Evolutionary conservation across 1,140 invertebrate species (phyloP).

Genomic region (Globodera rostochiensis): DNA sequence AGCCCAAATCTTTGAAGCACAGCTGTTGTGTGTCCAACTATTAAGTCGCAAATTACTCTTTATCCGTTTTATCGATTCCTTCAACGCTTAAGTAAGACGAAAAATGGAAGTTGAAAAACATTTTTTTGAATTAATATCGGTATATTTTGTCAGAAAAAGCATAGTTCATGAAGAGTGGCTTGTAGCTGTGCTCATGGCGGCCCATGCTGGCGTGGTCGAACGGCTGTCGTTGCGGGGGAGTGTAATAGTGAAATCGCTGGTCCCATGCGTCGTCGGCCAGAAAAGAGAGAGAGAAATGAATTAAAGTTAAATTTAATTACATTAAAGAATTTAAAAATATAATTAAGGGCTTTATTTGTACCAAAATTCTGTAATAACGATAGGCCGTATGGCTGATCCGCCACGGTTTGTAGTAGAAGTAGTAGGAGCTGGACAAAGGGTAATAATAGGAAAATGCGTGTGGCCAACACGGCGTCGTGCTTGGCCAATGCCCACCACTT

Average conservation of each 20-base stretch:
- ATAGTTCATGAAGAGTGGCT: slow-evolving; percentile 2
- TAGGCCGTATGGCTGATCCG: slow-evolving; percentile 4
- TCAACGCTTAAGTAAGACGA: not conserved
- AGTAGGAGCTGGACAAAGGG: slow-evolving; percentile 28
- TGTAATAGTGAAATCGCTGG: slow-evolving; percentile 26
- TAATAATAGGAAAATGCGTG: slow-evolving; percentile 30
- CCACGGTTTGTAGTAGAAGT: slow-evolving; percentile 26
- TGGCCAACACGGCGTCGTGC: slow-evolving; percentile 23
- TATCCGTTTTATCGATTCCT: not conserved
- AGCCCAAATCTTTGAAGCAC: too few relatives aligned
- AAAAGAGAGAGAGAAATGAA: not conserved
- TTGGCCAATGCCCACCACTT: slow-evolving; percentile 28
- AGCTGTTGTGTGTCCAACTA: too few relatives aligned
- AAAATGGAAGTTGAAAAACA: not conserved
- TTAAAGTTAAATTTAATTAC: not conserved
- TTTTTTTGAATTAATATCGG: not conserved
- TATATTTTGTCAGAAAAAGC: slow-evolving; percentile 4
- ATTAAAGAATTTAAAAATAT: not conserved
- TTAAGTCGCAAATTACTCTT: too few relatives aligned
- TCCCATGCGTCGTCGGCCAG: slow-evolving; percentile 25
- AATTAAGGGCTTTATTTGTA: not conserved
- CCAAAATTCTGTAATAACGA: slow-evolving; percentile 26
- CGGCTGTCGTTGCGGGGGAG: slow-evolving; percentile 14
- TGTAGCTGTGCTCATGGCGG: slow-evolving; percentile 17
- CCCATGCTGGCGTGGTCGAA: not conserved